Evolutionary conservation across 2,113 vertebrate genomes (phyloP).

Genomic region (Crotophaga sulcirostris): DNA sequence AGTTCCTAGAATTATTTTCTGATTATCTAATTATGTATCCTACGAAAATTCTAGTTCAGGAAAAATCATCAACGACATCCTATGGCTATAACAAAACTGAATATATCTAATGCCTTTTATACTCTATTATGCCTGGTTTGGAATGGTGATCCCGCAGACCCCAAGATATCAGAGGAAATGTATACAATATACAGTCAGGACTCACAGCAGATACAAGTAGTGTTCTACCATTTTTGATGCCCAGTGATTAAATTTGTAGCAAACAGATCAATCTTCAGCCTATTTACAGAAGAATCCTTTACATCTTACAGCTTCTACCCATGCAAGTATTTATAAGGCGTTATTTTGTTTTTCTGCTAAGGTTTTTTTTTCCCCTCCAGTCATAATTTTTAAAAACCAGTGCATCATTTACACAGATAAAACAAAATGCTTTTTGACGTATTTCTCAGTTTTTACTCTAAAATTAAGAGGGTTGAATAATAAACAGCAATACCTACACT

Average conservation of each 20-base stretch:
- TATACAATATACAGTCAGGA: not conserved
- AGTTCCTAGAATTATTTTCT: not conserved
- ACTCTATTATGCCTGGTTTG: not conserved
- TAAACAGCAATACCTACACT: not conserved
- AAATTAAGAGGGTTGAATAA: not conserved
- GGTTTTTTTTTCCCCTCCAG: not conserved
- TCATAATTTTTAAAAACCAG: not conserved
- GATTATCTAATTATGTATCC: not conserved
- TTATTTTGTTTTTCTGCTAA: not conserved
- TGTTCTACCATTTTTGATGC: not conserved
- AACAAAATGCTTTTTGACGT: not conserved
- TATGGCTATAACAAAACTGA: not conserved
- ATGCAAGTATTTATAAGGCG: not conserved
- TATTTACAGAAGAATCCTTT: not conserved
- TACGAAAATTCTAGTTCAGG: not conserved
- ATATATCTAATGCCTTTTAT: not conserved
- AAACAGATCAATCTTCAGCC: not conserved
- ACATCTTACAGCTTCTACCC: not conserved
- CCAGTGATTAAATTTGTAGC: not conserved
- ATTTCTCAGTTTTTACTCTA: not conserved
- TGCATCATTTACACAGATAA: not conserved
- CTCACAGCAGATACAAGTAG: not conserved
- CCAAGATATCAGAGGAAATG: not conserved
- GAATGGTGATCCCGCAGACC: not conserved
- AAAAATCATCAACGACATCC: not conserved